Percentiles rank a stretch among this genome's conserved stretches.
Conservation (phyloP, 1,140 invertebrate species). For the Drosophila bifasciata region DNA sequence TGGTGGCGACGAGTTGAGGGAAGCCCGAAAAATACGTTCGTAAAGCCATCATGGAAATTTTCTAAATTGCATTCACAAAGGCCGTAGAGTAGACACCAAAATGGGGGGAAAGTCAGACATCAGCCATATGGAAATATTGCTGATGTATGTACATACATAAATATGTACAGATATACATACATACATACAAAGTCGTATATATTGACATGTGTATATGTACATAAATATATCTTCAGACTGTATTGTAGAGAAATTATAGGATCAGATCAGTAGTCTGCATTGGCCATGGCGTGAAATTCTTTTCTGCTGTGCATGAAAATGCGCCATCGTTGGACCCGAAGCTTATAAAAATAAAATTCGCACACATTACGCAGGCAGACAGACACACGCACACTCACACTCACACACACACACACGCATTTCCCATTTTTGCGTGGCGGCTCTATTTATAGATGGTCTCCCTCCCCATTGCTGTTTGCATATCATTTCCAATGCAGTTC, state of each 20-base stretch:
- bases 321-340: conserved; percentile 51
- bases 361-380: conserved; percentile 1
- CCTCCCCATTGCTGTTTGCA: conserved; percentile 57
- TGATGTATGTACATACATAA: too few species aligned
- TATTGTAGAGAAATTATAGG: conserved; percentile 40
- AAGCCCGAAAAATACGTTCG: conserved; percentile 29
- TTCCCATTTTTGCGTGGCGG: conserved; percentile 57
- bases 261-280: conserved; percentile 48
- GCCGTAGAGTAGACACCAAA: background rate
- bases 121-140: conserved; percentile 16
- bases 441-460: conserved; percentile 67
- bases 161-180: conserved; percentile 19
- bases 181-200: conserved; percentile 8
- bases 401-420: conserved; percentile 33
- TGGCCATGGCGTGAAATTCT: conserved; percentile 54
- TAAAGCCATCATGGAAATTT: conserved; percentile 68
- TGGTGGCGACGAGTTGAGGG: conserved; percentile 2
- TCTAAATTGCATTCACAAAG: conserved; percentile 42
- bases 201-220: background rate
- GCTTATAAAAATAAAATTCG: conserved; percentile 66
- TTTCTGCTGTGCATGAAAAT: conserved; percentile 66
- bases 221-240: too few species aligned
- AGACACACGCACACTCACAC: conserved; percentile 25
- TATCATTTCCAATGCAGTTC: conserved; percentile 77
- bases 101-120: conserved; percentile 8